phyloP scores from a whole-genome alignment of 2,797 vertebrate species.

The Brachymystax lenok region DNA sequence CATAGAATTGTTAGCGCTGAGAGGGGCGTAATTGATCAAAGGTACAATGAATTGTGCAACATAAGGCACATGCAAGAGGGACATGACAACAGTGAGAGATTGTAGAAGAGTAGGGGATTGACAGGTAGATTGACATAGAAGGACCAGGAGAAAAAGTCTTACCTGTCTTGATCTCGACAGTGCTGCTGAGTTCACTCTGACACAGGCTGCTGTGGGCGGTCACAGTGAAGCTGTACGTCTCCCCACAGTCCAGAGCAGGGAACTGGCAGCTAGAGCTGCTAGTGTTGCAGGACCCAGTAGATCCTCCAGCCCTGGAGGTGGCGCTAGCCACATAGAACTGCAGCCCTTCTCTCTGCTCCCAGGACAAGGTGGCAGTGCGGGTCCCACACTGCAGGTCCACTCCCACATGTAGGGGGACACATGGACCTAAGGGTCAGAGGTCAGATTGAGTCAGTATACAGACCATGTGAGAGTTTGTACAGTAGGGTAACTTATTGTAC shows the following conservation, averaged over 20 bases:
- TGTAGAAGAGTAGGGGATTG: background rate
- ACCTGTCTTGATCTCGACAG: constrained; percentile 71
- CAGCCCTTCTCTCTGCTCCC: constrained; percentile 59
- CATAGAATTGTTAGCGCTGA: background rate
- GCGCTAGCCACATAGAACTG: constrained; percentile 64
- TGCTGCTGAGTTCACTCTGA: constrained; percentile 59
- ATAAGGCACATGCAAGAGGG: background rate
- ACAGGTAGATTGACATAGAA: background rate
- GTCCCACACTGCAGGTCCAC: constrained; percentile 68
- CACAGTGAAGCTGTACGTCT: constrained; percentile 67
- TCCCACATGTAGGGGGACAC: constrained; percentile 60
- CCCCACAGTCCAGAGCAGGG: constrained; percentile 63
- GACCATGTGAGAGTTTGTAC: background rate
- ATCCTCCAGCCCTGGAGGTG: constrained; percentile 34
- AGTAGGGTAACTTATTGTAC: too few species aligned
- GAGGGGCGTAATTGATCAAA: too few species aligned
- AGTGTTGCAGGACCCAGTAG: constrained; percentile 61
- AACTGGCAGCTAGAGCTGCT: constrained; percentile 66
- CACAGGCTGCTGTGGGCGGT: constrained; percentile 59
- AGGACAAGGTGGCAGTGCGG: constrained; percentile 60
- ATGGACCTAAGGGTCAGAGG: constrained; percentile 68
- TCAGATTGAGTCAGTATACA: background rate
- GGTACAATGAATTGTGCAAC: background rate
- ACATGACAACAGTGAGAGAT: background rate
- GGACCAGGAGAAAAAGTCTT: constrained; percentile 3